A percentile compares a stretch with the other conserved stretches of the same genome.
These are phyloP conservation scores for Holothuria scabra DNA, from an alignment of 53 echinoderm and acorn worm genomes.

Conservation along the genomic window DNA sequence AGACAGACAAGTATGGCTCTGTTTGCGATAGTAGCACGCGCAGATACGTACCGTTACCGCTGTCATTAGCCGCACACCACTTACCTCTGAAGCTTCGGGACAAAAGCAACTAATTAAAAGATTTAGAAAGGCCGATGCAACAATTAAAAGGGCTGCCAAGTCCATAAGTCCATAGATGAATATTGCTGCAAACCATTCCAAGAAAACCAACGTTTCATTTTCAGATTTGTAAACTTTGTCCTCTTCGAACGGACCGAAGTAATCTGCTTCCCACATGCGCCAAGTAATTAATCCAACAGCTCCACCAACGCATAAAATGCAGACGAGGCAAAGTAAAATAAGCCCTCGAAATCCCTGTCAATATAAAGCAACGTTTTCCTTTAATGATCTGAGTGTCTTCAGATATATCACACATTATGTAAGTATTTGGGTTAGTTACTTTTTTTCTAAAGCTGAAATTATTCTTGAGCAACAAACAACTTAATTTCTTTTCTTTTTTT, in stretches of 20 bases:
- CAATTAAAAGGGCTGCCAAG: neutral
- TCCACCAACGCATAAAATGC: constrained; percentile 40
- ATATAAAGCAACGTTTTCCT: neutral
- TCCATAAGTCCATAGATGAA: constrained; percentile 32
- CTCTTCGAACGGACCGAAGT: constrained; percentile 25
- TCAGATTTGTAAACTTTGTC: neutral
- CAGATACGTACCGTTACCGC: too few relatives aligned
- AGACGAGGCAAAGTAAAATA: constrained; percentile 27
- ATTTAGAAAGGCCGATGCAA: constrained; percentile 1
- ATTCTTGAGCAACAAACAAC: too few relatives aligned
- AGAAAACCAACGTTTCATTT: constrained; percentile 30
- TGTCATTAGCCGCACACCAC: too few relatives aligned
- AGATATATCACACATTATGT: too few relatives aligned
- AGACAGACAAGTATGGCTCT: too few relatives aligned
- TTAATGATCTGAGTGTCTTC: too few relatives aligned
- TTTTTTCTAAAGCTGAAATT: too few relatives aligned
- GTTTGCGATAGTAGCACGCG: too few relatives aligned
- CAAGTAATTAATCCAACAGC: constrained; percentile 47
- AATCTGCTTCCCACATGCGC: constrained; percentile 32
- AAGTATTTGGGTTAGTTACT: too few relatives aligned
- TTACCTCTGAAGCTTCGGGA: constrained; percentile 39
- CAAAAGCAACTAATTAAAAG: constrained; percentile 40
- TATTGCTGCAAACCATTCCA: constrained; percentile 29
- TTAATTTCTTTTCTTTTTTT: too few relatives aligned
- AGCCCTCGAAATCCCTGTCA: constrained; percentile 42